phyloP scores from a whole-genome alignment of 2,113 vertebrate species.

The Pelecanoides urinatrix region DNA sequence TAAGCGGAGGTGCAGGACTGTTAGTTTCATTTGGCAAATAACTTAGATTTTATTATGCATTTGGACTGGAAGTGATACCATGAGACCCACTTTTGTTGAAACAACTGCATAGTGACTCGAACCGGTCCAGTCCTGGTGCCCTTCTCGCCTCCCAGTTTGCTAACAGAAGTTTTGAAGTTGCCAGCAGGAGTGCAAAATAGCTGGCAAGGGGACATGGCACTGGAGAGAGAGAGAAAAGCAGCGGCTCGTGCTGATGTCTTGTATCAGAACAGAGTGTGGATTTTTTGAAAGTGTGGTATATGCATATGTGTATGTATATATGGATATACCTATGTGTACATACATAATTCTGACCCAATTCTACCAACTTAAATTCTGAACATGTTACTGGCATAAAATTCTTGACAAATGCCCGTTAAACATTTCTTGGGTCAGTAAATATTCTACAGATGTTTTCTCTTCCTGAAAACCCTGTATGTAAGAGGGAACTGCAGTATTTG shows the following conservation, averaged over 20 bases:
- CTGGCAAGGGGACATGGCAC: neutral
- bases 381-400: neutral
- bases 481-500: conserved; percentile 5
- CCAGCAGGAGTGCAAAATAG: neutral
- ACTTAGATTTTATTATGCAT: neutral
- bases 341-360: neutral
- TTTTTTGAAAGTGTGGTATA: neutral
- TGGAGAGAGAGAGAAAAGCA: neutral
- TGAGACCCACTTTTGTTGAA: neutral
- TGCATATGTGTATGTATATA: neutral
- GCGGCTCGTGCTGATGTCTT: rapidly evolving
- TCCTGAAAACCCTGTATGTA: conserved; percentile 3
- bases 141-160: neutral
- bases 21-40: neutral
- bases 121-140: neutral
- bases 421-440: neutral
- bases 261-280: neutral
- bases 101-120: neutral
- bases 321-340: neutral
- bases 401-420: neutral
- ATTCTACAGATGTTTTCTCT: conserved; percentile 42
- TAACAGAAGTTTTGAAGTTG: neutral
- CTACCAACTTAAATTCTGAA: neutral
- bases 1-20: neutral
- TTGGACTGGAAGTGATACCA: neutral